Evolutionary conservation across 1,140 invertebrate genomes (phyloP).

Genomic region (Euglossa dilemma): DNA sequence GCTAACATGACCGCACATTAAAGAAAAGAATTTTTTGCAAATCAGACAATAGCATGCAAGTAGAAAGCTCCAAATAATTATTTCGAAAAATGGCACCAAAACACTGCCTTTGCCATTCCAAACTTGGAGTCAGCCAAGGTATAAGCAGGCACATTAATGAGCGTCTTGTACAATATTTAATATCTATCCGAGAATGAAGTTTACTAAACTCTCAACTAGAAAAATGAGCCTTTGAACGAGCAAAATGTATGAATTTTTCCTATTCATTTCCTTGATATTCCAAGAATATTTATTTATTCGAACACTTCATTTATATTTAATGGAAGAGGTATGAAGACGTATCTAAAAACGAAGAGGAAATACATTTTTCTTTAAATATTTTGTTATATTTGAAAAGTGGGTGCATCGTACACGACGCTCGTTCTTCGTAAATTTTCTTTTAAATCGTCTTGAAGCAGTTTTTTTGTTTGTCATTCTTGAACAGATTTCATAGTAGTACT

Average conservation of each 20-base stretch:
- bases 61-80: conserved; percentile 64
- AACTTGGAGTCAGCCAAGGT: conserved; percentile 84
- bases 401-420: conserved; percentile 28
- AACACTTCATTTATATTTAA: not conserved
- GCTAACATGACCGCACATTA: conserved; percentile 81
- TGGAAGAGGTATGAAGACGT: conserved; percentile 8
- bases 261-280: conserved; percentile 21
- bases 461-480: conserved; percentile 3
- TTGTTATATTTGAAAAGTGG: not conserved
- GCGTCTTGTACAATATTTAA: conserved; percentile 58
- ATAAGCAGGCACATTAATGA: conserved; percentile 84
- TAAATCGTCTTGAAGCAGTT: conserved; percentile 26
- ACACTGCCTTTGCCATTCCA: conserved; percentile 87
- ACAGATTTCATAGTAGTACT: conserved; percentile 41
- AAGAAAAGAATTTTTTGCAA: conserved; percentile 29
- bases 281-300: conserved; percentile 2
- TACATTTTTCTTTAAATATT: not conserved
- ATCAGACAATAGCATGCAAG: conserved; percentile 36
- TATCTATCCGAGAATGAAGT: conserved; percentile 19
- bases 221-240: conserved; percentile 78
- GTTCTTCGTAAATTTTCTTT: not conserved
- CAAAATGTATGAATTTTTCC: conserved; percentile 34
- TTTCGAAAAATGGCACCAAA: conserved; percentile 86
- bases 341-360: conserved; percentile 8
- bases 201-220: conserved; percentile 32